Conservation (phyloP, 1,140 invertebrate genomes). For the Rhopalosiphum maidis region DNA sequence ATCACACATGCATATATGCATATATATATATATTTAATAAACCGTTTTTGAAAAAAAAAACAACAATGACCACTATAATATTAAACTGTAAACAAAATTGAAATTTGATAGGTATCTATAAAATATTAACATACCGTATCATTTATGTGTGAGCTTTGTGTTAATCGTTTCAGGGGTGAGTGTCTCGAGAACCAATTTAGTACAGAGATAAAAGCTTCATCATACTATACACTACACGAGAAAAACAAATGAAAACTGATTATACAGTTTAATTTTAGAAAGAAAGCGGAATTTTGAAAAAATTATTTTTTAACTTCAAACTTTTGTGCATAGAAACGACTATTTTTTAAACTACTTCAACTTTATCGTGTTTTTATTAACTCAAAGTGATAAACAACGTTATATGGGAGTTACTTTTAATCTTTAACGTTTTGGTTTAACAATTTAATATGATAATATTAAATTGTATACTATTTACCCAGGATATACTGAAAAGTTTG, state of each 20-base stretch:
- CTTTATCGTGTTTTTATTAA: neutral
- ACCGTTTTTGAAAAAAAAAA: neutral
- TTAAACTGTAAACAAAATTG: too few relatives aligned
- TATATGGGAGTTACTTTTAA: neutral
- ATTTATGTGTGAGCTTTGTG: neutral
- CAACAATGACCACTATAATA: too few relatives aligned
- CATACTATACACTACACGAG: neutral
- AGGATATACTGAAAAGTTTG: neutral
- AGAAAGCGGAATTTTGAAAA: neutral
- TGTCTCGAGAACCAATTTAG: neutral
- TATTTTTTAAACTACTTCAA: neutral
- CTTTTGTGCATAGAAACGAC: neutral
- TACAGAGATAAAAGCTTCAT: neutral
- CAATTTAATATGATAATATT: neutral
- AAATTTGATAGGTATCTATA: too few relatives aligned
- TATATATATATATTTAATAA: too few relatives aligned
- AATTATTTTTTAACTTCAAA: neutral
- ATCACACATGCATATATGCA: too few relatives aligned
- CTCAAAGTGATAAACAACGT: neutral
- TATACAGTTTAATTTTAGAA: neutral
- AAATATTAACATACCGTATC: neutral
- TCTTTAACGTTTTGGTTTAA: neutral
- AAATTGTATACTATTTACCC: too few relatives aligned
- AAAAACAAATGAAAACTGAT: neutral
- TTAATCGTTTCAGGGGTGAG: neutral